Base-by-base conservation (phyloP, 2,797 vertebrate genomes). In the Channallabes apus region DNA sequence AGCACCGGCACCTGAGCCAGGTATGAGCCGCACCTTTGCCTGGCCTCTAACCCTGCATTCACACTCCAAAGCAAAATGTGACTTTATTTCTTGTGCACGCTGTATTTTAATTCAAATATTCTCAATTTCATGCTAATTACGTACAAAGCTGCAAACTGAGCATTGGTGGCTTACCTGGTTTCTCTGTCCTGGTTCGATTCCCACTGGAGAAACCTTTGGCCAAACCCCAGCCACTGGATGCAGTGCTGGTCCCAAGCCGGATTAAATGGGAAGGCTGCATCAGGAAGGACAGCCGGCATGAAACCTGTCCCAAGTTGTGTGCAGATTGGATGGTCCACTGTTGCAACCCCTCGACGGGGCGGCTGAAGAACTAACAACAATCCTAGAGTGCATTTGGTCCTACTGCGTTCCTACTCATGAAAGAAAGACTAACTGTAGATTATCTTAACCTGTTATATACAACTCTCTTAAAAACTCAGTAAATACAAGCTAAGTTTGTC, bases 1-100 rank as follows among this genome's bases (percentile, higher is more conserved):
- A n/a, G n/a, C n/a, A n/a, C n/a, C 93, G 87, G 96, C 96, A 87
- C 92, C 95, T 88, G 95, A 96, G 22, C 95, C 95, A 94, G 96
- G 96, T 89, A 94, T 88, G 93, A 87, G 93, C 68, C 90, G 93
- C 86, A 90, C 46, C 41, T 65, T 65, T 15, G 1, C 35, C 38
- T 5, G 22, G 8, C 9, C 11, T 29, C 35, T 4, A 29, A 4
- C 3, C 58, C 6, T 51, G 38, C 38, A 0, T 73, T 62, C 27
- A 32, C 58, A 20, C 54, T 12, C n/a, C 0, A 8, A 32, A 22
- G 54, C 8, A 1, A 77, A 54, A 41, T 22, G 59, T 27, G 35
- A 38, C 5, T 15, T 41, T 8, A 3, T 35, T 41, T 62, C n/a
- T 32, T 4, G 8, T 20, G 2, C 20, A 18, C 27, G 7, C 32